Percentiles rank a stretch among this genome's conserved stretches.
Conservation (phyloP, 2,113 vertebrate species). For the Dinomys branickii region DNA sequence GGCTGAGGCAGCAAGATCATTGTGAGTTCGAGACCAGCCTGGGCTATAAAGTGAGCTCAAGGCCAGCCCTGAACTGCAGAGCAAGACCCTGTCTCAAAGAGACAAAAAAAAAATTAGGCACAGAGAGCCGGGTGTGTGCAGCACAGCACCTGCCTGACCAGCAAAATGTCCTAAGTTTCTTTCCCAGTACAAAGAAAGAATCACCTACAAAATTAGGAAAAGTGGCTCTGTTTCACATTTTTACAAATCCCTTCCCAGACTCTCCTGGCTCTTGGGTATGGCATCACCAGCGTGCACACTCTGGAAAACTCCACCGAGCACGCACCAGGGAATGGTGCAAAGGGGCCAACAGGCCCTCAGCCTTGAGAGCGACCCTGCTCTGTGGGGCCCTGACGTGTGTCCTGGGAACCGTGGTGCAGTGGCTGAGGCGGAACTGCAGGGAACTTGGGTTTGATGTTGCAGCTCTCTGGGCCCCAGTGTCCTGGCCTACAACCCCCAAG, state of each 20-base stretch:
- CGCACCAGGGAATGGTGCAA: neutral
- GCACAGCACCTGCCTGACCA: too few relatives aligned
- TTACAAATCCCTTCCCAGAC: neutral
- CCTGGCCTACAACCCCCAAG: neutral
- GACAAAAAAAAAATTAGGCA: too few relatives aligned
- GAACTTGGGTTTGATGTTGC: neutral
- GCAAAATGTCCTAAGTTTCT: too few relatives aligned
- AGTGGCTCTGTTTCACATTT: neutral
- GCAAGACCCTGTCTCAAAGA: too few relatives aligned
- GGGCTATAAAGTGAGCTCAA: too few relatives aligned
- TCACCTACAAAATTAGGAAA: neutral
- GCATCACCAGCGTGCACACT: neutral
- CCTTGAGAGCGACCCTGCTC: neutral
- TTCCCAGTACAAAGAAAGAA: too few relatives aligned
- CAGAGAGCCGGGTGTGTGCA: too few relatives aligned
- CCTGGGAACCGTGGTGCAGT: neutral
- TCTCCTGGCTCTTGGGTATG: neutral
- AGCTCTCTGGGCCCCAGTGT: neutral
- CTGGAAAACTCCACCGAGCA: neutral
- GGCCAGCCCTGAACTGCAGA: too few relatives aligned
- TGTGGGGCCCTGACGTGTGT: rapidly evolving
- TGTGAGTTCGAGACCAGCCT: too few relatives aligned
- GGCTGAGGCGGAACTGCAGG: too few relatives aligned
- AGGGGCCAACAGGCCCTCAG: neutral
- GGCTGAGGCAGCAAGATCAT: too few relatives aligned